phyloP scores from a whole-genome alignment of 2,113 vertebrate species.

The Anarrhichthys ocellatus region DNA sequence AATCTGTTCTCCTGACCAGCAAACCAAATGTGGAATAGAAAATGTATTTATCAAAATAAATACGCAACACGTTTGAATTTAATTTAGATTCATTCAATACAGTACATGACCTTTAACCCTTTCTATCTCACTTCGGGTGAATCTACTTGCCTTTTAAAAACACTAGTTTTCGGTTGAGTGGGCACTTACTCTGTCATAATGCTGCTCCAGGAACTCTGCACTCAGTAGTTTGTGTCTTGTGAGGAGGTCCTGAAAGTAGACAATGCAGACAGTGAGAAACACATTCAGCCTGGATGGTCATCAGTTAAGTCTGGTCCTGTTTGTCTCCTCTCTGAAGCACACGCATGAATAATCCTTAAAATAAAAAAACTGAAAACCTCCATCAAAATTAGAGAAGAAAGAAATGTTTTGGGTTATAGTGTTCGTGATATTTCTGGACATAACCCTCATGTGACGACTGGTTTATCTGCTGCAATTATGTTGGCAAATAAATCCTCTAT shows the following conservation, averaged over 20 bases:
- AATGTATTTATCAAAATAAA: too few species aligned
- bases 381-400: not conserved
- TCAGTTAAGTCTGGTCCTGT: not conserved
- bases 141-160: not conserved
- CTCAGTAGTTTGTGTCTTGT: conserved; percentile 97
- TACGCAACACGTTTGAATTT: not conserved
- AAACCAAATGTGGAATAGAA: too few species aligned
- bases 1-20: too few species aligned
- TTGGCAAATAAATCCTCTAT: not conserved
- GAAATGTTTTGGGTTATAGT: not conserved
- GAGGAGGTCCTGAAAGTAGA: conserved; percentile 90
- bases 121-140: not conserved
- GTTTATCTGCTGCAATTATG: not conserved
- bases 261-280: conserved; percentile 3
- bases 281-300: not conserved
- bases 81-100: not conserved
- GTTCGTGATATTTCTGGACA: not conserved
- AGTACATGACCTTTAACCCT: not conserved
- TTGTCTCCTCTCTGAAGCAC: not conserved
- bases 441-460: not conserved
- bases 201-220: conserved; percentile 96
- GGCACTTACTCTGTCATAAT: conserved; percentile 93
- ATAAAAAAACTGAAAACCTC: not conserved
- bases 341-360: not conserved
- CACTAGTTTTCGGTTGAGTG: conserved; percentile 1